Percentiles rank a stretch among this genome's conserved stretches.
phyloP scores from a whole-genome alignment of 2,888 invertebrate genomes.

The Brachypalpus laphriformis region DNA sequence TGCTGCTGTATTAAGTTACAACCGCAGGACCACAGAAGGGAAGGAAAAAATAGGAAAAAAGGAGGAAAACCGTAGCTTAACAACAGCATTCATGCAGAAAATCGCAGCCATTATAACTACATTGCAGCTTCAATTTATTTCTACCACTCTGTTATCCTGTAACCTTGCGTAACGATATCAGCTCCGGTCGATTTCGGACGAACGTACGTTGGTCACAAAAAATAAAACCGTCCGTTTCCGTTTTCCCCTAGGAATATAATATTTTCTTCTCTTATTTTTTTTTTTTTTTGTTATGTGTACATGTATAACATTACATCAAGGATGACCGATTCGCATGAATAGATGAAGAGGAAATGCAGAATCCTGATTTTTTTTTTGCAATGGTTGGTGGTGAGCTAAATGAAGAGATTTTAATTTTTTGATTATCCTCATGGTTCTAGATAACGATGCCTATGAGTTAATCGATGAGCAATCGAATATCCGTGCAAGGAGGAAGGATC shows the following conservation, averaged over 20 bases:
- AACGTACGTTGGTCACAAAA: conserved; percentile 21
- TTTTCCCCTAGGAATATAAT: conserved; percentile 46
- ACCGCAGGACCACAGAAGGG: conserved; percentile 5
- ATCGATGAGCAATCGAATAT: conserved; percentile 50
- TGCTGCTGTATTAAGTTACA: conserved; percentile 32
- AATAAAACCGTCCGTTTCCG: conserved; percentile 31
- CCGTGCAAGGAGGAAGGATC: conserved; percentile 20
- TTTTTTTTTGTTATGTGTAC: conserved; percentile 25
- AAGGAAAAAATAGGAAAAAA: neutral
- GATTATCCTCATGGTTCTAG: conserved; percentile 77
- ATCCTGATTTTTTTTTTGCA: conserved; percentile 24
- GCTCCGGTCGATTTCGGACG: conserved; percentile 23
- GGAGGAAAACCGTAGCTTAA: conserved; percentile 37
- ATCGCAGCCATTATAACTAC: conserved; percentile 60
- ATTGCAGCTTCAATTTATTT: conserved; percentile 33
- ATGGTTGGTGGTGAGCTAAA: conserved; percentile 62
- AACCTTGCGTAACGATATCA: conserved; percentile 38
- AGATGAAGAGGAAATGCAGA: conserved; percentile 69
- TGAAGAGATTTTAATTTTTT: conserved; percentile 83
- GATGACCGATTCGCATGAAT: conserved; percentile 72
- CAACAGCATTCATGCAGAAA: conserved; percentile 61
- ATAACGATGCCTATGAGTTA: conserved; percentile 41
- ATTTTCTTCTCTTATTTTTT: no score
- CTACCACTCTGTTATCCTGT: conserved; percentile 24
- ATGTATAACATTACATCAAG: conserved; percentile 68